phyloP scores from a whole-genome alignment of 2,113 vertebrate genomes.

The Erpornis zantholeuca region DNA sequence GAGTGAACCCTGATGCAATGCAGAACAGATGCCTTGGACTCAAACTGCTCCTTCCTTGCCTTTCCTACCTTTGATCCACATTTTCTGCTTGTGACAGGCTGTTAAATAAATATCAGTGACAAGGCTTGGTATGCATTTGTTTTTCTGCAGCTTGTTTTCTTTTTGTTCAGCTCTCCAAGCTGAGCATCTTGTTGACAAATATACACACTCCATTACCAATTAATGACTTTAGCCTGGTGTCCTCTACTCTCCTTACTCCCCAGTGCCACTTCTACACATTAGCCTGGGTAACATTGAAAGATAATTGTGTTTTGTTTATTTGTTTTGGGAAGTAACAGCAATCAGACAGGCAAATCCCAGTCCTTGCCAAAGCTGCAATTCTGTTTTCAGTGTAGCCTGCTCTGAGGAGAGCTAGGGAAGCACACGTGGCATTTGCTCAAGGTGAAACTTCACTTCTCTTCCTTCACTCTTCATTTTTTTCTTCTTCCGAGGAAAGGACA shows the following conservation, averaged over 20 bases:
- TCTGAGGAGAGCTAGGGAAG: neutral
- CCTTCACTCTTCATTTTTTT: neutral
- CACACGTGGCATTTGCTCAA: neutral
- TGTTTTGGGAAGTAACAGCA: neutral
- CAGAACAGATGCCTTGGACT: slow-evolving; percentile 13
- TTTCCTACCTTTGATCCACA: slow-evolving; percentile 48
- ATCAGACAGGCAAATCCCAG: slow-evolving; percentile 43
- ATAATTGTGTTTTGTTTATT: slow-evolving; percentile 43
- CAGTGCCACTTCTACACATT: neutral
- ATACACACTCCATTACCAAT: slow-evolving; percentile 29
- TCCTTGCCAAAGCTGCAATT: neutral
- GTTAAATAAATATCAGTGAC: slow-evolving; percentile 32
- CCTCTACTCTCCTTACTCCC: slow-evolving; percentile 16
- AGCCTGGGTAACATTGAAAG: slow-evolving; percentile 39
- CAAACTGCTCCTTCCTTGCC: slow-evolving; percentile 23
- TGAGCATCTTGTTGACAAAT: slow-evolving; percentile 11
- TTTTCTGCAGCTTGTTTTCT: slow-evolving; percentile 8
- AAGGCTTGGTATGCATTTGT: neutral
- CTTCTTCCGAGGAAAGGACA: neutral
- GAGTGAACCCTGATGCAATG: slow-evolving; percentile 28
- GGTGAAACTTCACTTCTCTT: neutral
- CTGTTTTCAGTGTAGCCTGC: neutral
- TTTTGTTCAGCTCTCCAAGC: neutral
- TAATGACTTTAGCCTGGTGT: slow-evolving; percentile 27
- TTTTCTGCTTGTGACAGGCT: slow-evolving; percentile 30